Conservation (phyloP, 2,113 vertebrate genomes). For the Gasterosteus aculeatus region DNA sequence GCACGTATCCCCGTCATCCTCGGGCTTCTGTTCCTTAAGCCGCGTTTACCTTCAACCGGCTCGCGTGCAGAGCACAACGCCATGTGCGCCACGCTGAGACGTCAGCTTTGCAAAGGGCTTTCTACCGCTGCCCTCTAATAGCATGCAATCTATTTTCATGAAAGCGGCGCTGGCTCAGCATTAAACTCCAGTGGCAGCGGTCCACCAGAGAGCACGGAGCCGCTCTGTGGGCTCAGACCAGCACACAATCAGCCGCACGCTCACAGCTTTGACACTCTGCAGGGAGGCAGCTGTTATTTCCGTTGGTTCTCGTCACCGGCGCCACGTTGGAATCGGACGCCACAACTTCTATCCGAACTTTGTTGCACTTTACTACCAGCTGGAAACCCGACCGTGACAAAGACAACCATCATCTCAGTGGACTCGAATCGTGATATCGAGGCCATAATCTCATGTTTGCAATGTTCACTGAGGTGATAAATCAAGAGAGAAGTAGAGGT, state of each 20-base stretch:
- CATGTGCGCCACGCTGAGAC: not conserved
- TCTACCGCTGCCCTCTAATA: too few species aligned
- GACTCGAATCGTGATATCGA: too few species aligned
- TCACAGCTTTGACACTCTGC: constrained; percentile 19
- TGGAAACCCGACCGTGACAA: too few species aligned
- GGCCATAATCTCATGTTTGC: too few species aligned
- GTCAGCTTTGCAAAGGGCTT: not conserved
- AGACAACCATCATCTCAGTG: too few species aligned
- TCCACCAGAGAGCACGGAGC: constrained; percentile 44
- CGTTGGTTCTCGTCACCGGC: constrained; percentile 4
- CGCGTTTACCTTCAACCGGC: constrained; percentile 15
- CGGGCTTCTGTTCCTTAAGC: not conserved
- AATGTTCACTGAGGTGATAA: too few species aligned
- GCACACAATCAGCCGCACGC: constrained; percentile 28
- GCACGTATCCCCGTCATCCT: constrained; percentile 8
- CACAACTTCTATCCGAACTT: too few species aligned
- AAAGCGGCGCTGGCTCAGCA: not conserved
- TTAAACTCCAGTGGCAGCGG: constrained; percentile 45
- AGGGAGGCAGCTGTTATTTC: constrained; percentile 39
- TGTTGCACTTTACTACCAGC: too few species aligned
- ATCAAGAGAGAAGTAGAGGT: too few species aligned
- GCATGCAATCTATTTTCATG: not conserved
- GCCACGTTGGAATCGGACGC: constrained; percentile 20
- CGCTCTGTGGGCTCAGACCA: constrained; percentile 38
- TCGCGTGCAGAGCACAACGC: constrained; percentile 5